These are phyloP conservation scores for Pseudocheirus occidentalis DNA, from an alignment of 2,797 vertebrate species.

Conservation along the genomic window DNA sequence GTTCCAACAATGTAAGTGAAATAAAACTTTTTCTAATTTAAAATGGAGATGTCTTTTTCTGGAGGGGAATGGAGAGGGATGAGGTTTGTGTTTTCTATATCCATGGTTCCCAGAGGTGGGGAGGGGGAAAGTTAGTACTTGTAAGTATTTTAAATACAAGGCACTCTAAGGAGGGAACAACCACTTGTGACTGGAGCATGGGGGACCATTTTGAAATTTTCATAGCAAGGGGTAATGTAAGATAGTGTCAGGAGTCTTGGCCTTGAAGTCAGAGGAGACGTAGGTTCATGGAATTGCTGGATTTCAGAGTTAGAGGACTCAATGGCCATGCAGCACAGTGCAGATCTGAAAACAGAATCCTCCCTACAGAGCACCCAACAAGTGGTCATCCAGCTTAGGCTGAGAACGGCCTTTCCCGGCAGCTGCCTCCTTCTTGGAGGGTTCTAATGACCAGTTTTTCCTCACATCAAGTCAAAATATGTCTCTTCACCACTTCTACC, in stretches of 20 bases:
- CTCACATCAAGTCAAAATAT: too few species aligned
- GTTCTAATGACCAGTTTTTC: too few species aligned
- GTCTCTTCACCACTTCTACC: too few species aligned
- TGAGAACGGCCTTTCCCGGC: too few species aligned
- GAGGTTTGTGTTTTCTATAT: neutral
- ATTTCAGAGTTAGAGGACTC: neutral
- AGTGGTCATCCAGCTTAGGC: too few species aligned
- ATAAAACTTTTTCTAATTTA: conserved; percentile 84
- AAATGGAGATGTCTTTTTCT: conserved; percentile 38
- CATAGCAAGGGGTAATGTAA: neutral
- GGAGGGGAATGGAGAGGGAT: accelerated
- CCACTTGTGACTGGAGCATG: neutral
- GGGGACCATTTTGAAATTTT: neutral
- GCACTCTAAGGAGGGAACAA: neutral
- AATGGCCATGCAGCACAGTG: too few species aligned
- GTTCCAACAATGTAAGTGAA: conserved; percentile 73
- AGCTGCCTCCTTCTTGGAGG: too few species aligned
- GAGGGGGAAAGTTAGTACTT: neutral
- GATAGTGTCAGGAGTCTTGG: neutral
- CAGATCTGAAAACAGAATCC: neutral
- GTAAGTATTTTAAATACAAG: neutral
- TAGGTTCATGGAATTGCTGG: neutral
- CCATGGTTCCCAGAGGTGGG: neutral
- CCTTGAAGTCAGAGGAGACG: neutral
- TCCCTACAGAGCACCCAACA: neutral